Conservation (phyloP, 2,797 vertebrate species). For the Alosa sapidissima region DNA sequence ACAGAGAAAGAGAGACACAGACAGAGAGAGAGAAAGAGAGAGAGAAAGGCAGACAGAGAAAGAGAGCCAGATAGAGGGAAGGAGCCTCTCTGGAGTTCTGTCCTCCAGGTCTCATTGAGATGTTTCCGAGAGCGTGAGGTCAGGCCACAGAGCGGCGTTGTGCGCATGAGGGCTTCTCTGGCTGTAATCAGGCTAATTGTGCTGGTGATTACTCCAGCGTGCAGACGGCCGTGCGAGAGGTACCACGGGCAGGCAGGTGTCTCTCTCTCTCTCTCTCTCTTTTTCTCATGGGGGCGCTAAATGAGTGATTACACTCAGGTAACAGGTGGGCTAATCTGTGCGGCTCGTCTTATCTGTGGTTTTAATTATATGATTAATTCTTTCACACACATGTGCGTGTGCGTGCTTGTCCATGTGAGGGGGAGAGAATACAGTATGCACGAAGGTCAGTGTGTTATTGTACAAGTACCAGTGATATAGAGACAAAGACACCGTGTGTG, state of each 20-base stretch:
- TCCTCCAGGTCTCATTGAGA: background rate
- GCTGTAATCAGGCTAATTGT: slow-evolving; percentile 15
- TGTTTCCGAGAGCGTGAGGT: background rate
- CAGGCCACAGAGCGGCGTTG: background rate
- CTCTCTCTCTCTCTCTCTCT: background rate
- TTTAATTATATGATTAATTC: background rate
- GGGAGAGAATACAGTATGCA: background rate
- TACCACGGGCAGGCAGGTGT: background rate
- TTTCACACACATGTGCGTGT: background rate
- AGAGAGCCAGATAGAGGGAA: background rate
- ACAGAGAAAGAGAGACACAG: background rate
- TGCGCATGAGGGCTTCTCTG: background rate
- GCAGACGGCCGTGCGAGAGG: background rate
- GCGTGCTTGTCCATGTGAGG: too few relatives aligned
- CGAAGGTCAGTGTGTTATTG: background rate
- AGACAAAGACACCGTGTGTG: background rate
- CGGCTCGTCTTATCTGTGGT: background rate
- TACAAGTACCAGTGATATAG: background rate
- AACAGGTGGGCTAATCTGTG: background rate
- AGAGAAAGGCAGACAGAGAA: background rate
- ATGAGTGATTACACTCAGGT: background rate
- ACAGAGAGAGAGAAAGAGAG: background rate
- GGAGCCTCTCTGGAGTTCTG: background rate
- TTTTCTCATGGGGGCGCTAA: background rate
- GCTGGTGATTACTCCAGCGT: background rate